Evolutionary conservation across 1,140 invertebrate genomes (phyloP).

Genomic region (Pseudomyrmex concolor): DNA sequence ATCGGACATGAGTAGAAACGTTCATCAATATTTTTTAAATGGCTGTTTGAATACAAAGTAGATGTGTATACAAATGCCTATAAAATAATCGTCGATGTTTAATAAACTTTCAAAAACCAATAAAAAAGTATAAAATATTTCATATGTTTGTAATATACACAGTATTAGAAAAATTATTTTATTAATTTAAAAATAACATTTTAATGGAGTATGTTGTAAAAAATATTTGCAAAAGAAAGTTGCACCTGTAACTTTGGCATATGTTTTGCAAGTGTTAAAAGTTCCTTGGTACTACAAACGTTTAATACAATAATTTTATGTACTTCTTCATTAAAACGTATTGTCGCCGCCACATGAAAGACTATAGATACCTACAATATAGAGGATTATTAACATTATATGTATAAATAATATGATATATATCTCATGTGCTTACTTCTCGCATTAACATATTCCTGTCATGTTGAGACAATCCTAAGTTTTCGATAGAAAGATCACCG

Average conservation of each 20-base stretch:
- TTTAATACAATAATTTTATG: slow-evolving; percentile 87
- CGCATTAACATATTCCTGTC: slow-evolving; percentile 87
- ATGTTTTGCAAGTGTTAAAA: slow-evolving; percentile 78
- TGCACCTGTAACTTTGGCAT: slow-evolving; percentile 81
- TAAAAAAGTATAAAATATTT: neutral
- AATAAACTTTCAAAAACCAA: neutral
- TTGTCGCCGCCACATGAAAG: slow-evolving; percentile 88
- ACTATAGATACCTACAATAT: slow-evolving; percentile 84
- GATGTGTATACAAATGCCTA: slow-evolving; percentile 89
- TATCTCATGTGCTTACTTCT: slow-evolving; percentile 1
- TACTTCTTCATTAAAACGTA: slow-evolving; percentile 88
- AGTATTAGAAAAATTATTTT: too few relatives aligned
- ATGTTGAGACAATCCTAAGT: slow-evolving; percentile 87
- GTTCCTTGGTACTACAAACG: slow-evolving; percentile 86
- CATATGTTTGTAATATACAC: too few relatives aligned
- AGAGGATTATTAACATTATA: too few relatives aligned
- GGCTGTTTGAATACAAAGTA: slow-evolving; percentile 90
- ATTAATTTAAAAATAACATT: too few relatives aligned
- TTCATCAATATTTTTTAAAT: slow-evolving; percentile 86
- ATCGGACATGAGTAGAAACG: slow-evolving; percentile 89
- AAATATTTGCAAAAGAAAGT: neutral
- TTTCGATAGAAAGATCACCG: slow-evolving; percentile 88
- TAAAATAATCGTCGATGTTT: slow-evolving; percentile 54
- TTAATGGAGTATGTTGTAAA: neutral
- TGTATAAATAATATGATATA: neutral